These are phyloP conservation scores for Slavum lentiscoides DNA, from an alignment of 2,888 invertebrate species.

Conservation along the genomic window DNA sequence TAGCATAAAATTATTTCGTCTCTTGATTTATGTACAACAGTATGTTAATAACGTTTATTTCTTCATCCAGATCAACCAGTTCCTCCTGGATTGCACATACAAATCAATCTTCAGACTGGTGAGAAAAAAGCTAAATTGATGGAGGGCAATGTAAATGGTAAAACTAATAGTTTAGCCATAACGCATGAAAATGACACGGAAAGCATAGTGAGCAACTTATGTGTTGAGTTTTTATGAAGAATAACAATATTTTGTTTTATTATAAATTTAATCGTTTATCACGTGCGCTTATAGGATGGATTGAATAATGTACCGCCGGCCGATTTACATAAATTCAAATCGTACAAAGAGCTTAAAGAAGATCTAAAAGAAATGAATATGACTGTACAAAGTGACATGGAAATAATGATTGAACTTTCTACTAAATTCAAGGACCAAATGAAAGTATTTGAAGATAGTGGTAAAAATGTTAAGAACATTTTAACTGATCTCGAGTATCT, in stretches of 20 bases:
- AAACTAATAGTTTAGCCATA: slow-evolving; percentile 45
- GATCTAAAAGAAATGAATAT: slow-evolving; percentile 68
- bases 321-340: slow-evolving; percentile 61
- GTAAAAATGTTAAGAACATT: slow-evolving; percentile 61
- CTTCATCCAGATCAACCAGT: slow-evolving; percentile 68
- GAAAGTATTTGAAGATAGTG: slow-evolving; percentile 59
- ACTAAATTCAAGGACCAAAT: slow-evolving; percentile 62
- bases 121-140: slow-evolving; percentile 74
- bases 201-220: not conserved
- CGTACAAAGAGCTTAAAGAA: slow-evolving; percentile 69
- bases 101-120: slow-evolving; percentile 76
- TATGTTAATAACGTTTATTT: not conserved
- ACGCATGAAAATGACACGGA: slow-evolving; percentile 54
- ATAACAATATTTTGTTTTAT: not conserved
- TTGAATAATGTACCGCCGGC: not conserved
- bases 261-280: not conserved
- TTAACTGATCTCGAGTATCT: slow-evolving; percentile 73
- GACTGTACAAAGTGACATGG: slow-evolving; percentile 70
- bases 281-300: not conserved
- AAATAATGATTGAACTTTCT: slow-evolving; percentile 67
- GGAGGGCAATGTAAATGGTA: slow-evolving; percentile 60
- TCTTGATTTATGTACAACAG: not conserved
- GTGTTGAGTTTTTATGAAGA: not conserved
- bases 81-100: slow-evolving; percentile 74
- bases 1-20: not conserved